Conservation (phyloP, 1,140 invertebrate species). For the Rhagoletis zephyria region DNA sequence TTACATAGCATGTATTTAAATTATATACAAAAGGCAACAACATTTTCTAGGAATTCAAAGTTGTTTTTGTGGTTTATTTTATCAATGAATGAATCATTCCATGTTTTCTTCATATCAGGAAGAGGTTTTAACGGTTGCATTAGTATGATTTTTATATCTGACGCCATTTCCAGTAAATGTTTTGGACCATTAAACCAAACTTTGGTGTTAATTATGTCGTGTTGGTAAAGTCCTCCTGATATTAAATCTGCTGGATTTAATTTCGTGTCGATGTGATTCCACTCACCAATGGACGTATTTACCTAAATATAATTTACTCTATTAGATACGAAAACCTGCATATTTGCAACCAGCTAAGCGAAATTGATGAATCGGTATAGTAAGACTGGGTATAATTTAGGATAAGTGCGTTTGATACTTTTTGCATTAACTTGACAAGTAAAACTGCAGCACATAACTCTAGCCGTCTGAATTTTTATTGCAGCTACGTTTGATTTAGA, state of each 20-base stretch:
- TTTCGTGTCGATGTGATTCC: too few relatives aligned
- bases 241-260: too few relatives aligned
- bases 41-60: not conserved
- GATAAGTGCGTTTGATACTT: not conserved
- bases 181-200: too few relatives aligned
- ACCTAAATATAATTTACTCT: too few relatives aligned
- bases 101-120: conserved; percentile 61
- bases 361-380: not conserved
- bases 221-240: too few relatives aligned
- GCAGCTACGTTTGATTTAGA: conserved; percentile 65
- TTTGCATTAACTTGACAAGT: conserved; percentile 30
- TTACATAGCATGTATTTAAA: not conserved
- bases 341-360: not conserved
- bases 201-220: too few relatives aligned
- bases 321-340: too few relatives aligned
- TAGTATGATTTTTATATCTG: not conserved
- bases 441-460: conserved; percentile 63
- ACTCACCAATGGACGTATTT: too few relatives aligned
- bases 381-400: not conserved
- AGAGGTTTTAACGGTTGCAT: conserved; percentile 59
- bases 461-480: conserved; percentile 61
- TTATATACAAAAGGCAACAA: not conserved
- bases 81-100: not conserved
- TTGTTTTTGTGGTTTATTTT: not conserved
- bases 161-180: too few relatives aligned